Evolutionary conservation across 2,888 invertebrate genomes (phyloP).

Genomic region (Agonopterix arenella): DNA sequence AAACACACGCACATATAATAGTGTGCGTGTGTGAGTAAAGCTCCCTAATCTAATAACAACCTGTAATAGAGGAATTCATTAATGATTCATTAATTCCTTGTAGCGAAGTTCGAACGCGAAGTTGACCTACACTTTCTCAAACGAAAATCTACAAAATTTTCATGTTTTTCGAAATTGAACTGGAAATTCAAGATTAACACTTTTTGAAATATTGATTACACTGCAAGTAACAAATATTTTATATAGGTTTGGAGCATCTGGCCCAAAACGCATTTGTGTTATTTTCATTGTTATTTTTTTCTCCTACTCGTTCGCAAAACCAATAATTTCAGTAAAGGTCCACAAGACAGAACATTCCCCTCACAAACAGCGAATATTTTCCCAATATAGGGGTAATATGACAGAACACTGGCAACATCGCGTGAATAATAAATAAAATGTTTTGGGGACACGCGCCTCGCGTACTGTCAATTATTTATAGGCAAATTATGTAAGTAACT

Average conservation of each 20-base stretch:
- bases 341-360: slow-evolving; percentile 45
- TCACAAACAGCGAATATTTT: slow-evolving; percentile 64
- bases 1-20: slow-evolving; percentile 13
- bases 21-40: slow-evolving; percentile 25
- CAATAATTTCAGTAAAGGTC: slow-evolving; percentile 13
- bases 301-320: background rate
- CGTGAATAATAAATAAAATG: slow-evolving; percentile 69
- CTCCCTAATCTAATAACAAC: slow-evolving; percentile 59
- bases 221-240: too few relatives aligned
- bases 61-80: slow-evolving; percentile 46
- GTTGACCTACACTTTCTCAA: slow-evolving; percentile 8
- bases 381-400: slow-evolving; percentile 69
- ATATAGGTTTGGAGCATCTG: too few relatives aligned
- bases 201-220: too few relatives aligned
- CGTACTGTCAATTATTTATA: slow-evolving; percentile 69
- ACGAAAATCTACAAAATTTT: too few relatives aligned
- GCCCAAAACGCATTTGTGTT: too few relatives aligned
- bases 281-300: too few relatives aligned
- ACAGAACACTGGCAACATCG: slow-evolving; percentile 66
- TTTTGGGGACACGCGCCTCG: slow-evolving; percentile 44
- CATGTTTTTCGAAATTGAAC: too few relatives aligned
- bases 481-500: slow-evolving; percentile 64
- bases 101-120: slow-evolving; percentile 28
- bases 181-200: too few relatives aligned
- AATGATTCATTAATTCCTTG: slow-evolving; percentile 64